phyloP scores from a whole-genome alignment of 2,888 invertebrate genomes.

The Axea sp. region DNA sequence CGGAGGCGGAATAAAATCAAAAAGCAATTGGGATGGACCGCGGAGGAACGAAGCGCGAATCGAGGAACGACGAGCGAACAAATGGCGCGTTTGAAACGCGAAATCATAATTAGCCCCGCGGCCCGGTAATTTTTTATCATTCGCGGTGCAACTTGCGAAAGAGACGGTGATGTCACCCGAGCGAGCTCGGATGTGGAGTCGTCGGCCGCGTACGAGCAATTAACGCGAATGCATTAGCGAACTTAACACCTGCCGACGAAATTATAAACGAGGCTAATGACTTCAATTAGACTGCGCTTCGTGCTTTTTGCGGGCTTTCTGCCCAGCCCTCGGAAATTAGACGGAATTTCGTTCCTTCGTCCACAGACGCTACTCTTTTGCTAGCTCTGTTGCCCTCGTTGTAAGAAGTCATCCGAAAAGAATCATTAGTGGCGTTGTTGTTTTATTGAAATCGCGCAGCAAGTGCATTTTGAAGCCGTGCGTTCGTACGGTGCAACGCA shows the following conservation, averaged over 20 bases:
- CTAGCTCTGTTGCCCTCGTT: no score
- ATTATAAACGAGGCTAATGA: constrained; percentile 46
- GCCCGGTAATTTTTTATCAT: constrained; percentile 24
- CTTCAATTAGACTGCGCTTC: constrained; percentile 36
- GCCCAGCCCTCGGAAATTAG: constrained; percentile 4
- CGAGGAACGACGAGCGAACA: no score
- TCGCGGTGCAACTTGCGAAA: constrained; percentile 33
- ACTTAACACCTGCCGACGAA: constrained; percentile 52
- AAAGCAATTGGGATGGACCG: no score
- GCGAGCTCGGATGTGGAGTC: constrained; percentile 12
- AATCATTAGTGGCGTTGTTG: no score
- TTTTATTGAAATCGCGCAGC: no score
- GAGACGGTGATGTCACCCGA: constrained; percentile 39
- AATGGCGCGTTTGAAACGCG: background rate
- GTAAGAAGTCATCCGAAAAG: no score
- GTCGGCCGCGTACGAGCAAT: constrained; percentile 31
- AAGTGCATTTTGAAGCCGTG: no score
- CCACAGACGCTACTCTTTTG: no score
- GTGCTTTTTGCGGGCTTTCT: constrained; percentile 5
- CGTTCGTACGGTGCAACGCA: no score
- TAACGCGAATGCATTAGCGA: constrained; percentile 46
- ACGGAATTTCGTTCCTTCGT: constrained; percentile 5
- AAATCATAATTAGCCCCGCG: constrained; percentile 6
- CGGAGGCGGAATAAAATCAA: no score
- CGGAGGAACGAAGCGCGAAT: no score